Evolutionary conservation across 2,113 vertebrate genomes (phyloP).

Genomic region (Lophochroa leadbeateri): DNA sequence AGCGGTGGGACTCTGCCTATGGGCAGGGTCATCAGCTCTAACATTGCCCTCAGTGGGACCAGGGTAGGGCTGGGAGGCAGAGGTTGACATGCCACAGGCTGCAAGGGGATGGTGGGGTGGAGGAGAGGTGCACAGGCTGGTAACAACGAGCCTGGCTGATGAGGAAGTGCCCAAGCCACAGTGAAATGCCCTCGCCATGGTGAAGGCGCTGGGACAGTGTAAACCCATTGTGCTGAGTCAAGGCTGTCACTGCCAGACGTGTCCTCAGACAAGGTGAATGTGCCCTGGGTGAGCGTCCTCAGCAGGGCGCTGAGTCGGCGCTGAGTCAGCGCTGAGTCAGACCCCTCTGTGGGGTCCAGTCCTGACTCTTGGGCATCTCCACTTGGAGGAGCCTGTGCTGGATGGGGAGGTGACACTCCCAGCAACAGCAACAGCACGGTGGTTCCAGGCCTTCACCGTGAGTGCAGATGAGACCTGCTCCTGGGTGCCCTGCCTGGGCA

Average conservation of each 20-base stretch:
- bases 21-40: neutral
- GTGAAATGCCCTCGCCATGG: fast-evolving
- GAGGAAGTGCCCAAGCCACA: neutral
- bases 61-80: fast-evolving
- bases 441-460: fast-evolving
- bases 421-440: fast-evolving
- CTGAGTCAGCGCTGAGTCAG: too few species aligned
- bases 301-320: too few species aligned
- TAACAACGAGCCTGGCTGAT: neutral
- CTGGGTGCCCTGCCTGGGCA: neutral
- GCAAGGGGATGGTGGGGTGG: fast-evolving
- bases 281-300: neutral
- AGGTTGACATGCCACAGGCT: neutral
- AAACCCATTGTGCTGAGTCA: fast-evolving
- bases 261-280: neutral
- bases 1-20: neutral
- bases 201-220: neutral
- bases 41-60: neutral
- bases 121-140: neutral
- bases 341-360: too few species aligned
- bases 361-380: neutral
- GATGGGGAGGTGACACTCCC: neutral
- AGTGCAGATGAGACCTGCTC: neutral
- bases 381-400: neutral
- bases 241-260: neutral